Evolutionary conservation across 2,113 vertebrate species (phyloP).

Genomic region (Gallinago media): DNA sequence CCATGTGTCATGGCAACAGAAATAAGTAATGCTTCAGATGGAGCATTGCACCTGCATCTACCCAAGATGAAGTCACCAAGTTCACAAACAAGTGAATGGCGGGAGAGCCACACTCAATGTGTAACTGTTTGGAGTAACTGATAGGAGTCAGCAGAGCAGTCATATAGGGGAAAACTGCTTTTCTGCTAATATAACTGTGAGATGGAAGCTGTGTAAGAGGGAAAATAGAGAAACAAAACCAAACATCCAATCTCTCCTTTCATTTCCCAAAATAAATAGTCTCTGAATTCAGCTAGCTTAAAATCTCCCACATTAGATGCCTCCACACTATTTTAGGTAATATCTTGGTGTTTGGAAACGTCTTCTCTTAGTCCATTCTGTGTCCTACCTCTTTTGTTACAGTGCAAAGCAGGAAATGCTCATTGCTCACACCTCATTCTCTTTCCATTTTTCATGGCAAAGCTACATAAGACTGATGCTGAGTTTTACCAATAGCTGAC

Average conservation of each 20-base stretch:
- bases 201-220: rapidly evolving
- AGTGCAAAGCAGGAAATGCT: not conserved
- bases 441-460: not conserved
- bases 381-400: rapidly evolving
- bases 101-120: rapidly evolving
- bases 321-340: not conserved
- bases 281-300: not conserved
- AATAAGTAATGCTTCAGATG: not conserved
- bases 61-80: not conserved
- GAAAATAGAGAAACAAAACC: not conserved
- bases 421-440: not conserved
- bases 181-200: not conserved
- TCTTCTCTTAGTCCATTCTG: not conserved
- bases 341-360: not conserved
- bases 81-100: not conserved
- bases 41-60: rapidly evolving
- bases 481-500: not conserved
- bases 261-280: not conserved
- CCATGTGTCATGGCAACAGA: rapidly evolving
- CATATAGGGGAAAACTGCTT: not conserved
- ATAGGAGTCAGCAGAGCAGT: not conserved
- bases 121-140: rapidly evolving
- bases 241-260: not conserved
- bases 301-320: not conserved
- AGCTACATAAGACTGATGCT: not conserved